phyloP scores from a whole-genome alignment of 2,888 invertebrate species.

The Liodrosophila aerea region DNA sequence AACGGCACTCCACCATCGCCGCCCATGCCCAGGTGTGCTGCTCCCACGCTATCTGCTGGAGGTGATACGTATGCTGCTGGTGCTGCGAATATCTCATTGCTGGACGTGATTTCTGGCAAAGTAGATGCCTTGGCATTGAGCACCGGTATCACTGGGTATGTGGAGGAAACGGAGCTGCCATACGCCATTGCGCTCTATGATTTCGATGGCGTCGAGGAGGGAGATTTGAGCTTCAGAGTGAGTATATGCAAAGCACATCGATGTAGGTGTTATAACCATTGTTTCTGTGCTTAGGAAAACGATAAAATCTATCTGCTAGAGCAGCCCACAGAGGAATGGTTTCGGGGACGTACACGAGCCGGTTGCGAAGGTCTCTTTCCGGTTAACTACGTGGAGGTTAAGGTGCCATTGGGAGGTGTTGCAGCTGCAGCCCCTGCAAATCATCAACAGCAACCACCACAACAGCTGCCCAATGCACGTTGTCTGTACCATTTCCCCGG shows the following conservation, averaged over 20 bases:
- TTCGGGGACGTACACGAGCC: constrained; percentile 87
- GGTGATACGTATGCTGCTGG: constrained; percentile 72
- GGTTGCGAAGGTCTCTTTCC: constrained; percentile 92
- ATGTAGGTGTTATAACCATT: not conserved
- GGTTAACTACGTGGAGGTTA: constrained; percentile 89
- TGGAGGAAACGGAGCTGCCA: constrained; percentile 83
- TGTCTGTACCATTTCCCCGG: constrained; percentile 90
- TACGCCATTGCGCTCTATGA: constrained; percentile 91
- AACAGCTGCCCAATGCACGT: constrained; percentile 79
- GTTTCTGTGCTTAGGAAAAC: constrained; percentile 85
- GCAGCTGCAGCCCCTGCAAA: constrained; percentile 7
- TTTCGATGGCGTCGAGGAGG: constrained; percentile 88
- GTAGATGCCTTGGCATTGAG: constrained; percentile 76
- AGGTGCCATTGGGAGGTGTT: constrained; percentile 85
- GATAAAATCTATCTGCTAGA: constrained; percentile 88
- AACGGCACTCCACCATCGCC: constrained; percentile 84
- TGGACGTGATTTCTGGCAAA: constrained; percentile 80
- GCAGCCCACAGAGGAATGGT: constrained; percentile 90
- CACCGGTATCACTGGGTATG: constrained; percentile 55
- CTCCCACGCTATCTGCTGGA: constrained; percentile 85
- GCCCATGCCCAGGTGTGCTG: constrained; percentile 91
- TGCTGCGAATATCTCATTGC: constrained; percentile 68
- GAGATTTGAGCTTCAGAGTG: constrained; percentile 91
- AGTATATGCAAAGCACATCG: constrained; percentile 77
- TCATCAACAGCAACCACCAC: constrained; percentile 17